Evolutionary conservation across 2,797 vertebrate genomes (phyloP), one percentile per base, ranked within the genome.

Genomic region (Sus cebifrons): DNA sequence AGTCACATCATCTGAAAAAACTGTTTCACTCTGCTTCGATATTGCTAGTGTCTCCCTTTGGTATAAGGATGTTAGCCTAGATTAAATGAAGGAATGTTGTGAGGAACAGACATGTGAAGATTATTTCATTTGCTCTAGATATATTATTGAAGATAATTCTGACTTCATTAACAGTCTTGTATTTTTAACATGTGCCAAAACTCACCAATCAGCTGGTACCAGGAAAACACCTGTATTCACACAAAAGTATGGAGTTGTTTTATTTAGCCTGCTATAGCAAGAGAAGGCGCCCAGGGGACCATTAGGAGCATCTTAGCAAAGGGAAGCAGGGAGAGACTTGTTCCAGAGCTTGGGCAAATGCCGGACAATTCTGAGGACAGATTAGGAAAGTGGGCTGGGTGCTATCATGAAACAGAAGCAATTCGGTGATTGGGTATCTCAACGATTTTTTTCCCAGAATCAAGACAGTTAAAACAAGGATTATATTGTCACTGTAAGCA

Each of bases 71-170:
- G 1, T 18, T 79, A 60, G 7, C 56, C 70, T 60, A 87, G 78
- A 84, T 87, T 93, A 91, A 83, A 84, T 87, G 91, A 91, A 90
- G 58, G 20, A 67, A 20, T 54, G 77, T n/a, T 73, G 21, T 78
- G 79, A 78, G 54, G 14, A 93, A 87, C 29, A 44, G 52, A 3
- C 21, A n/a, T 62, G 20, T 79, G 25, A 91, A 86, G 73, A 74
- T 68, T 67, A 70, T 67, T 79, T 91, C 60, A 79, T n/a, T 67
- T 60, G 67, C 6, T 85, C 60, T 91, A 15, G 17, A 68, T 84
- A 74, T 49, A 78, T 78, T 83, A 3, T 83, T 87, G 10, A 95
- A 17, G 14, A 20, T 44, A 73, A n/a, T 78, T 65, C 20, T 71
- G 70, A 40, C 29, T 87, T 83, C 68, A 86, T 79, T 60, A 78